Conservation (phyloP, 2,888 invertebrate species). For the Chalcis sispes region DNA sequence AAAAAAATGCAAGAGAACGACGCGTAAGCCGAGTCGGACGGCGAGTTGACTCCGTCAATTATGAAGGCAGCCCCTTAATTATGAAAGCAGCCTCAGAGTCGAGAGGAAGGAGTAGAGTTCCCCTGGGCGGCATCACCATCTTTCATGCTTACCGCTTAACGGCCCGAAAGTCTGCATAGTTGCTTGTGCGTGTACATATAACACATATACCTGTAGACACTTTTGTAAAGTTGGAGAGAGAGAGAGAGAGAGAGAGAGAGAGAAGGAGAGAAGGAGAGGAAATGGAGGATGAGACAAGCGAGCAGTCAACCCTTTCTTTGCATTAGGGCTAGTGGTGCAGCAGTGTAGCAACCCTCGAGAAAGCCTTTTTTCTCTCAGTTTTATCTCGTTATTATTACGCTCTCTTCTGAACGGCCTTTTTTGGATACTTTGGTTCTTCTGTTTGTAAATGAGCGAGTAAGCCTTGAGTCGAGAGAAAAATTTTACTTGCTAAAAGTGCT, state of each 20-base stretch:
- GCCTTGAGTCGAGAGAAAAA: no score
- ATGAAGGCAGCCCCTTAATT: constrained; percentile 67
- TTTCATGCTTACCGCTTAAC: constrained; percentile 73
- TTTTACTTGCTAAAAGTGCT: no score
- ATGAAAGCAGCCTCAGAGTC: constrained; percentile 58
- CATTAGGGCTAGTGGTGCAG: constrained; percentile 57
- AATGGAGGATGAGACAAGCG: background rate
- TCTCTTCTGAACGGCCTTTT: no score
- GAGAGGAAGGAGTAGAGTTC: constrained; percentile 64
- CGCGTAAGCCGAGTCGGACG: background rate
- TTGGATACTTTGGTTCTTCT: no score
- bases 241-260: background rate
- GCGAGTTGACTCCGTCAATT: constrained; percentile 71
- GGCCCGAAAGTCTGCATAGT: constrained; percentile 57
- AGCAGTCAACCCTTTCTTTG: constrained; percentile 65
- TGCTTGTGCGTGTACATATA: constrained; percentile 2
- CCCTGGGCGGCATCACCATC: constrained; percentile 73
- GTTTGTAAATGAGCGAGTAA: no score
- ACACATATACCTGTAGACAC: constrained; percentile 6
- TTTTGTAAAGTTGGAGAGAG: no score
- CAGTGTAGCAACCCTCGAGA: background rate
- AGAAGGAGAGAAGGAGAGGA: background rate
- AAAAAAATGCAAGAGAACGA: background rate
- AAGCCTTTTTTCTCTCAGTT: constrained; percentile 10
- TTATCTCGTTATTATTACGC: no score